phyloP scores from a whole-genome alignment of 2,113 vertebrate genomes.

The Hemibagrus wyckioides region DNA sequence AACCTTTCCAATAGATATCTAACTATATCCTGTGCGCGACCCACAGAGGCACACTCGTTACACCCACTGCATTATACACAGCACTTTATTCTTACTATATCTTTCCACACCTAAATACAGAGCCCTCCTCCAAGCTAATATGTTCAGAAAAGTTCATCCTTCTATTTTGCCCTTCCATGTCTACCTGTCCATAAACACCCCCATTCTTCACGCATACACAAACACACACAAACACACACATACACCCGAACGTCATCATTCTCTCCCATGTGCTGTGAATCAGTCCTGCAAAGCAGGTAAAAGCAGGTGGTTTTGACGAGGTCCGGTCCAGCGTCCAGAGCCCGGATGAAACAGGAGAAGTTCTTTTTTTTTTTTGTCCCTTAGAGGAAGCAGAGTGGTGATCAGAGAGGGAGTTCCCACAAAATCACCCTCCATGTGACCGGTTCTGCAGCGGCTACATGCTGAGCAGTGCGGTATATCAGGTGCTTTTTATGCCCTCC shows the following conservation, averaged over 20 bases:
- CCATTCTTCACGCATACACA: constrained; percentile 65
- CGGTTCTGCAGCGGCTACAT: constrained; percentile 76
- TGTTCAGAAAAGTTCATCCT: constrained; percentile 58
- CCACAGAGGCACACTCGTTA: constrained; percentile 34
- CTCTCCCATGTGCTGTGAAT: constrained; percentile 29
- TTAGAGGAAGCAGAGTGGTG: constrained; percentile 69
- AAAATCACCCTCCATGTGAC: constrained; percentile 44
- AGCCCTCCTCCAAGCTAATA: constrained; percentile 58
- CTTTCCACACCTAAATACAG: constrained; percentile 13
- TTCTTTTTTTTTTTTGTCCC: constrained; percentile 39
- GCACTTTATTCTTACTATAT: constrained; percentile 44
- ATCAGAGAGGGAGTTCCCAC: constrained; percentile 59
- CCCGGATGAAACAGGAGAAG: constrained; percentile 43
- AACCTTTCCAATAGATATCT: constrained; percentile 66
- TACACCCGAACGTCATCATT: not conserved
- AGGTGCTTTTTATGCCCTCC: constrained; percentile 81
- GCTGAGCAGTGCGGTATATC: constrained; percentile 80
- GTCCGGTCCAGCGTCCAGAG: constrained; percentile 33
- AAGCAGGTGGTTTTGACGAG: constrained; percentile 34
- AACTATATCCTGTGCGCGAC: constrained; percentile 60
- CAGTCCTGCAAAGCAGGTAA: constrained; percentile 40
- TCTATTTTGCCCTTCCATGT: constrained; percentile 32
- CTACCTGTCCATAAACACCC: constrained; percentile 52
- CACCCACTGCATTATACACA: constrained; percentile 39
- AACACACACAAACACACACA: constrained; percentile 16